Conservation (phyloP, 2,797 vertebrate species). For the Petrocephalus sullivani region DNA sequence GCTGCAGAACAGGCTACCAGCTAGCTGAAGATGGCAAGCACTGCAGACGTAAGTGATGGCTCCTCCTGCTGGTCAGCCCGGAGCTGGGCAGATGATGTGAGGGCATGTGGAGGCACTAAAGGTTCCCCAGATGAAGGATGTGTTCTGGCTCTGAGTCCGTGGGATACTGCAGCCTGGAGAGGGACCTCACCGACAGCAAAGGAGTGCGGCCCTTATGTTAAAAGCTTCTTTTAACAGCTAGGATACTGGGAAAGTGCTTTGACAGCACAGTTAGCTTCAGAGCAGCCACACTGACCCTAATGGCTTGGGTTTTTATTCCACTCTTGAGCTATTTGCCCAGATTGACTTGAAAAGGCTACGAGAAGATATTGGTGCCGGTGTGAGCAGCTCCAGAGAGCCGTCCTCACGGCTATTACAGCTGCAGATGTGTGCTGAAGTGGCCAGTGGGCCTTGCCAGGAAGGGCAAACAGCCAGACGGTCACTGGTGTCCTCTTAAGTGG, state of each 20-base stretch:
- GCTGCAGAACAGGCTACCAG: slow-evolving; percentile 62
- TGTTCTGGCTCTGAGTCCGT: background rate
- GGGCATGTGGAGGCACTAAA: background rate
- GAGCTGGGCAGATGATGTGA: background rate
- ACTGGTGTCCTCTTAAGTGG: background rate
- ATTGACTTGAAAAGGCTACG: background rate
- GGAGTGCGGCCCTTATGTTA: background rate
- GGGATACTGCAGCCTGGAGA: background rate
- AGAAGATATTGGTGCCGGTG: background rate
- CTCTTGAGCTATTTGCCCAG: background rate
- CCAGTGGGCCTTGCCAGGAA: background rate
- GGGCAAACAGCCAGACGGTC: background rate
- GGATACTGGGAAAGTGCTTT: background rate
- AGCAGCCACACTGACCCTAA: background rate
- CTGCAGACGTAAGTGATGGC: slow-evolving; percentile 63
- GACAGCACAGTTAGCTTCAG: background rate
- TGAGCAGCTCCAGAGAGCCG: background rate
- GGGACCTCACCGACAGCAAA: background rate
- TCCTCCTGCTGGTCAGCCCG: background rate
- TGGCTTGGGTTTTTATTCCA: background rate
- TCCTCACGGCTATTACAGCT: background rate
- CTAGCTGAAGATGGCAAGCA: slow-evolving; percentile 61
- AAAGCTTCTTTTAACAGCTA: background rate
- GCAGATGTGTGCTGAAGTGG: background rate
- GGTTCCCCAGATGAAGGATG: background rate